Conservation (phyloP, 2,113 vertebrate species). For the Hydrolagus affinis region DNA sequence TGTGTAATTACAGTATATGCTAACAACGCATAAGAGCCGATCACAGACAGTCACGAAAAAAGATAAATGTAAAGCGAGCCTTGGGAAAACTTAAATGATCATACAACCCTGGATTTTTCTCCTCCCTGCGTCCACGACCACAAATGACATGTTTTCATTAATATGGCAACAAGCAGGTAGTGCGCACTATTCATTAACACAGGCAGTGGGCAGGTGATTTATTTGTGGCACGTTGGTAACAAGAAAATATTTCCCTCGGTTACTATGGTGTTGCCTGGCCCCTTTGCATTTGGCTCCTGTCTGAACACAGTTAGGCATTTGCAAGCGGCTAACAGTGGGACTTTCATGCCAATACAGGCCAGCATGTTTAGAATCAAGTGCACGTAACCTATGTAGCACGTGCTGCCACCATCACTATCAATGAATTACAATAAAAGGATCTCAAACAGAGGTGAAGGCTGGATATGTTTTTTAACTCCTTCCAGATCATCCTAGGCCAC, state of each 20-base stretch:
- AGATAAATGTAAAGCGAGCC: background rate
- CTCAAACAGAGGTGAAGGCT: too few relatives aligned
- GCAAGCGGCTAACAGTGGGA: background rate
- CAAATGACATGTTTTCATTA: background rate
- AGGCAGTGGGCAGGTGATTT: background rate
- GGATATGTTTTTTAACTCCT: too few relatives aligned
- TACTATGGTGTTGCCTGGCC: slow-evolving; percentile 1
- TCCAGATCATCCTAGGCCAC: too few relatives aligned
- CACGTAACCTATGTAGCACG: too few relatives aligned
- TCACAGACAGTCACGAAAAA: background rate
- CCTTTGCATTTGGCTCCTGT: slow-evolving; percentile 2
- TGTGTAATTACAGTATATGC: background rate
- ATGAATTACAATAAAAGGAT: too few relatives aligned
- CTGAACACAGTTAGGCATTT: slow-evolving; percentile 6
- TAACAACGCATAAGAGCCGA: background rate
- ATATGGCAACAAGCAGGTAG: background rate
- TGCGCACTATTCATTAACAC: background rate
- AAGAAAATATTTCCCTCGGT: slow-evolving; percentile 1
- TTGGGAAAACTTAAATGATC: background rate
- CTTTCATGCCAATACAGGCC: background rate
- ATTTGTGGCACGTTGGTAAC: background rate
- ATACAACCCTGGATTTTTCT: background rate
- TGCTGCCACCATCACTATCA: too few relatives aligned
- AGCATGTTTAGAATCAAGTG: background rate
- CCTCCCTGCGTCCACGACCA: too few relatives aligned